Evolutionary conservation across 2,113 vertebrate species (phyloP), one percentile per base, ranked within the genome.

Genomic region (Mus spicilegus): DNA sequence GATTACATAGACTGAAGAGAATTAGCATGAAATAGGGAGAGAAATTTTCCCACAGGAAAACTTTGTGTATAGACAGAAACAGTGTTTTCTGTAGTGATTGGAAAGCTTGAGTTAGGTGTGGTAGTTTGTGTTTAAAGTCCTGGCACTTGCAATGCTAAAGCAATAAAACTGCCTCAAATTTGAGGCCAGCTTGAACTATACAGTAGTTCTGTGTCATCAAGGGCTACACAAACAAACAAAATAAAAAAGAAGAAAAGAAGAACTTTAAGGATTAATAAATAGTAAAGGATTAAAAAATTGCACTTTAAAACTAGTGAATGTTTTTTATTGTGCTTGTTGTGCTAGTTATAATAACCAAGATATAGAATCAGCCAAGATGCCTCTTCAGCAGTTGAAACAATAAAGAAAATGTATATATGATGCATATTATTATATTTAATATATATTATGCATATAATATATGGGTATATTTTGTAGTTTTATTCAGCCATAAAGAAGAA

Each of bases 21-120:
- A 77, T 89, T 93, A 85, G 22, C n/a, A 20, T 86, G 51, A 86
- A 89, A 91, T 28, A 63, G 17, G 36, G 20, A 76, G 49, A 87
- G 92, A 49, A 85, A 70, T 56, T 95, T 93, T 80, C 61, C 76
- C 42, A 61, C 28, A 93, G 82, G n/a, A 87, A 93, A 33, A 26
- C 65, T 54, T 1, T 36, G 39, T 96, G 11, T 78, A 7, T 28
- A 42, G 39, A 69, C 51, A 46, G 67, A 82, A 90, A 39, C 8
- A 63, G 12, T 63, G 14, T 63, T 63, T 81, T 84, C n/a, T 84
- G 24, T 63, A 30, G 82, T 65, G 22, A 39, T 39, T 58, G 22
- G n/a, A 58, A 61, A 82, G 54, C 80, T 84, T 61, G 39, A 28
- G 63, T 46, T 87, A 46, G 42, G 10, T 51, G 30, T 65, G 16